A percentile compares a stretch with the other conserved stretches of the same genome.
These are phyloP conservation scores for Lasioglossum calceatum DNA, from an alignment of 2,888 invertebrate species.

Conservation along the genomic window DNA sequence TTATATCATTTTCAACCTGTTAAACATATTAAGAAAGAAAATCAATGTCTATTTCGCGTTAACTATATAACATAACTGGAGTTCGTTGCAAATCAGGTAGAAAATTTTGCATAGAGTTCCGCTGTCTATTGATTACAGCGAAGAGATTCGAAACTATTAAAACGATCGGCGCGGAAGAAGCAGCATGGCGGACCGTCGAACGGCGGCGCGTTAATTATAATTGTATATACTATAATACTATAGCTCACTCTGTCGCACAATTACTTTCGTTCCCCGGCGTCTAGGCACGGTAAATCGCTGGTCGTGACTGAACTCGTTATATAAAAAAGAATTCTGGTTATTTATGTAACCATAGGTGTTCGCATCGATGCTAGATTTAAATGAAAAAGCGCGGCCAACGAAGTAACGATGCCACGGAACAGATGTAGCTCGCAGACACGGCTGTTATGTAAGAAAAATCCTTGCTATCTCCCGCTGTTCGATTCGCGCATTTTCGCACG, in stretches of 20 bases:
- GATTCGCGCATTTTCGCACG: slow-evolving; percentile 35
- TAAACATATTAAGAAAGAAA: no score
- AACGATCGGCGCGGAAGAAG: not conserved
- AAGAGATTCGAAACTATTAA: not conserved
- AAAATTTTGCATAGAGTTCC: no score
- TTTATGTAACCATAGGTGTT: slow-evolving; percentile 17
- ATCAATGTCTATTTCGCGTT: no score
- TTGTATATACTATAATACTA: not conserved
- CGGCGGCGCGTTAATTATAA: not conserved
- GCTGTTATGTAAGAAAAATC: slow-evolving; percentile 49
- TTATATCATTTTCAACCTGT: no score
- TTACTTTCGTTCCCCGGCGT: not conserved
- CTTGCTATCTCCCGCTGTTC: slow-evolving; percentile 23
- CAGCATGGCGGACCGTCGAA: not conserved
- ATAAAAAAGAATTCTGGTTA: slow-evolving; percentile 31
- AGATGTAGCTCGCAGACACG: slow-evolving; percentile 12
- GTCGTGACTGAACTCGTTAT: slow-evolving; percentile 16
- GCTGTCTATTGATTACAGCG: not conserved
- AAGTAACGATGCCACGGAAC: slow-evolving; percentile 26
- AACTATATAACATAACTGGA: no score
- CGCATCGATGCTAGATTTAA: slow-evolving; percentile 12
- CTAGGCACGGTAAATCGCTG: not conserved
- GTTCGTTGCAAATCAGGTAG: no score
- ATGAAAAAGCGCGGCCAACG: not conserved
- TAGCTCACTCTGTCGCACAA: not conserved